Evolutionary conservation across 2,797 vertebrate species (phyloP).

Genomic region (Discoglossus pictus): DNA sequence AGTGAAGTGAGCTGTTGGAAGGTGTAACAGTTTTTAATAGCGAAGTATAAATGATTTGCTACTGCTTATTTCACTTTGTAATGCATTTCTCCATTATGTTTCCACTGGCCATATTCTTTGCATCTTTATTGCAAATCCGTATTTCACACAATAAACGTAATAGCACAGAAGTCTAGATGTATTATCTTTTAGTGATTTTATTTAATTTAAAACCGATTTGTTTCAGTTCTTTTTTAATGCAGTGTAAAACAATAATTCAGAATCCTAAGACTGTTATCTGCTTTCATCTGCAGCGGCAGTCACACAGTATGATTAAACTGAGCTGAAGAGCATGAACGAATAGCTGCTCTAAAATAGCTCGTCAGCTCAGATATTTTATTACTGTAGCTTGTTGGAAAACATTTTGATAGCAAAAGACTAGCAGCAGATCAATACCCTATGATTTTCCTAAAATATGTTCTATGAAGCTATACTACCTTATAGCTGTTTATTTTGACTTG

Average conservation of each 20-base stretch:
- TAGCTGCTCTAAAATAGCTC: neutral
- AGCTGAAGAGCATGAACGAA: conserved; percentile 1
- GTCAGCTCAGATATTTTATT: neutral
- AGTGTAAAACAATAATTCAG: conserved; percentile 11
- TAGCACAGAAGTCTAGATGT: conserved; percentile 7
- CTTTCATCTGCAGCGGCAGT: conserved; percentile 1
- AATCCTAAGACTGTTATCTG: conserved; percentile 8
- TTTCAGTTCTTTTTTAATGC: conserved; percentile 23
- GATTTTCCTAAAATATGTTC: no score
- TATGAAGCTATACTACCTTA: no score
- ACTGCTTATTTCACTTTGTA: conserved; percentile 10
- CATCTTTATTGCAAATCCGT: conserved; percentile 18
- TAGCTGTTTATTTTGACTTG: no score
- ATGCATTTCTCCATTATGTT: conserved; percentile 21
- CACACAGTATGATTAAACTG: conserved; percentile 8
- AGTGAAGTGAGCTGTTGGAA: neutral
- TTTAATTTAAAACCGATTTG: conserved; percentile 16
- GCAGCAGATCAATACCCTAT: neutral
- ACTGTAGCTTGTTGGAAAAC: conserved; percentile 7
- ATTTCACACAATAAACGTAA: conserved; percentile 16
- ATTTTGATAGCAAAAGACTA: neutral
- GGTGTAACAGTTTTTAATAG: conserved; percentile 8
- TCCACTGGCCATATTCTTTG: conserved; percentile 1
- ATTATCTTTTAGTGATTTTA: conserved; percentile 12
- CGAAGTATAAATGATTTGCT: no score